A percentile compares a stretch with the other conserved stretches of the same genome.
phyloP scores from a whole-genome alignment of 1,140 invertebrate species.

The Marisa cornuarietis region DNA sequence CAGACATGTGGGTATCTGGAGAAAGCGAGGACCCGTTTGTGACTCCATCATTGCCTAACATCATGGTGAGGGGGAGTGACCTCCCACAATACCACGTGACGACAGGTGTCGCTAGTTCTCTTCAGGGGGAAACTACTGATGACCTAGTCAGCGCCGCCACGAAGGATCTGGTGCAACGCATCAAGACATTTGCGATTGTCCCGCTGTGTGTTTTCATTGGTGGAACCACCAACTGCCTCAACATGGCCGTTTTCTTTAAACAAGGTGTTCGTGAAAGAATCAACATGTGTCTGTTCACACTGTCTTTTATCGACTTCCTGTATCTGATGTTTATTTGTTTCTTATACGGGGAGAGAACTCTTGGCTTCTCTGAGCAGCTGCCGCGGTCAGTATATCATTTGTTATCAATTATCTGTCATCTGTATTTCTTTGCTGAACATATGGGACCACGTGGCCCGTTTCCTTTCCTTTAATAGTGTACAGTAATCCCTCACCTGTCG shows the following conservation, averaged over 20 bases:
- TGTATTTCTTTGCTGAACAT: no score
- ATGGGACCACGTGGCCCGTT: no score
- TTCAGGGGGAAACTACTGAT: neutral
- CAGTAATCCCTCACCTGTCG: no score
- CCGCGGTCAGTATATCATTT: no score
- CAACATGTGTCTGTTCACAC: constrained; percentile 10
- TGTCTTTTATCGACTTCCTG: neutral
- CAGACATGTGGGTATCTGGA: no score
- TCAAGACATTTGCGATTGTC: neutral
- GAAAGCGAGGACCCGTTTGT: no score
- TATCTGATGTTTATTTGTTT: neutral
- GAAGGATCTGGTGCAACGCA: neutral
- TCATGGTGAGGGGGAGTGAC: no score
- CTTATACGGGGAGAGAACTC: neutral
- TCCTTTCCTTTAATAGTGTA: no score
- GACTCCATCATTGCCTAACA: no score
- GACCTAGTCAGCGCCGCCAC: neutral
- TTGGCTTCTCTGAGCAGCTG: no score
- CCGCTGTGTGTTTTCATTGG: constrained; percentile 5
- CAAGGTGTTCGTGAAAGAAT: constrained; percentile 11
- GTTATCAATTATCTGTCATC: no score
- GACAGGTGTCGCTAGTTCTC: neutral
- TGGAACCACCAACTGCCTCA: neutral
- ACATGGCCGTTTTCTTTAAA: constrained; percentile 13
- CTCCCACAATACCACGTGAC: no score